Conservation (phyloP, 2,888 invertebrate genomes). For the Lymantria dispar region DNA sequence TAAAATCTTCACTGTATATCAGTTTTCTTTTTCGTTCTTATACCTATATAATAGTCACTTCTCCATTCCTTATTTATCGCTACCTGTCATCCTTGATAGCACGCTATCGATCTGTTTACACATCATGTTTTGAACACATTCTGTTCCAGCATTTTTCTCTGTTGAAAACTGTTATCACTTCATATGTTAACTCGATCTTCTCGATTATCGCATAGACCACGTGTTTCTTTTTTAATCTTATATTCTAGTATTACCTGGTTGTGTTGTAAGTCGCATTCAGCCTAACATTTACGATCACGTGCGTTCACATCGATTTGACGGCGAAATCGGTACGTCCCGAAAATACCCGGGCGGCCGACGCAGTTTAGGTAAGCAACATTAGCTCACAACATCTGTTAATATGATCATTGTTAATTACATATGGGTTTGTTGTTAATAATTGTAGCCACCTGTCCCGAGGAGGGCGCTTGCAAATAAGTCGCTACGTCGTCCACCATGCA, state of each 20-base stretch:
- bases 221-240: slow-evolving; percentile 23
- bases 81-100: slow-evolving; percentile 39
- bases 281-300: slow-evolving; percentile 57
- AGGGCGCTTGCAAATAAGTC: slow-evolving; percentile 96
- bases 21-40: not conserved
- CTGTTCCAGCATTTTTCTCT: slow-evolving; percentile 33
- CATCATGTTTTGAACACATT: slow-evolving; percentile 55
- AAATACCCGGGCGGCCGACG: slow-evolving; percentile 80
- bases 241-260: slow-evolving; percentile 34
- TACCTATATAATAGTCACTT: not conserved
- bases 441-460: slow-evolving; percentile 94
- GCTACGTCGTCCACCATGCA: slow-evolving; percentile 98
- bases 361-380: slow-evolving; percentile 74
- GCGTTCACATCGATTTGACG: slow-evolving; percentile 60
- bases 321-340: slow-evolving; percentile 65
- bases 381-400: slow-evolving; percentile 83
- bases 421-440: slow-evolving; percentile 81
- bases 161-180: slow-evolving; percentile 19
- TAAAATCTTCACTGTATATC: not conserved
- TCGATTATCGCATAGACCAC: slow-evolving; percentile 17
- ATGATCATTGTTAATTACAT: slow-evolving; percentile 83
- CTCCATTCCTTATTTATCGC: not conserved
- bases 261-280: slow-evolving; percentile 40
- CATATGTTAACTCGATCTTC: slow-evolving; percentile 18
- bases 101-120: slow-evolving; percentile 76